These are phyloP conservation scores for Colossoma macropomum DNA, from an alignment of 2,113 vertebrate species.

Conservation along the genomic window DNA sequence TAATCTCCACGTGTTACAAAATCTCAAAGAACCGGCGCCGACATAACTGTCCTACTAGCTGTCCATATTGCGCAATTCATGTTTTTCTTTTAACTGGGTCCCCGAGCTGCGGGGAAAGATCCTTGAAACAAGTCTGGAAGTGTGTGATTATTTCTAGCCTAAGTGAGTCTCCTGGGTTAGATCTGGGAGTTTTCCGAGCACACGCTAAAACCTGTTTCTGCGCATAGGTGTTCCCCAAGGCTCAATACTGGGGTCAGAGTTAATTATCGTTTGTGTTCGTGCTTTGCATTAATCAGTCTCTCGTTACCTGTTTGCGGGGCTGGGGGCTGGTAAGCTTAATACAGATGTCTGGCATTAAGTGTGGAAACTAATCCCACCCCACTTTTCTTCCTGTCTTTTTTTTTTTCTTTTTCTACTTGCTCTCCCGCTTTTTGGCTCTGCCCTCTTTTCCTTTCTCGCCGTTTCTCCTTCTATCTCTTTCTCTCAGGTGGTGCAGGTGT, in stretches of 20 bases:
- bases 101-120: constrained; percentile 8
- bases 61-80: background rate
- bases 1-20: constrained; percentile 14
- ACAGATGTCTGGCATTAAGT: constrained; percentile 48
- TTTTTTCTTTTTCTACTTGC: background rate
- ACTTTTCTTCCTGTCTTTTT: constrained; percentile 28
- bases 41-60: constrained; percentile 17
- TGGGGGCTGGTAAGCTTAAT: constrained; percentile 62
- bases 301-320: constrained; percentile 66
- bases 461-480: constrained; percentile 37
- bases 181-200: constrained; percentile 14
- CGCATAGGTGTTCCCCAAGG: constrained; percentile 21
- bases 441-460: constrained; percentile 49
- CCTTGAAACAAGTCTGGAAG: constrained; percentile 22
- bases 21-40: background rate
- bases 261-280: constrained; percentile 48
- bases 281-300: constrained; percentile 42
- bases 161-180: constrained; percentile 36
- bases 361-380: constrained; percentile 51
- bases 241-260: constrained; percentile 39
- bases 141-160: constrained; percentile 56
- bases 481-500: constrained; percentile 86
- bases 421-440: constrained; percentile 20
- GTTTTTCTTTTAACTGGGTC: constrained; percentile 19
- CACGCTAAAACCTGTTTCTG: constrained; percentile 7